phyloP scores from a whole-genome alignment of 2,113 vertebrate genomes.

The Empidonax alnorum region DNA sequence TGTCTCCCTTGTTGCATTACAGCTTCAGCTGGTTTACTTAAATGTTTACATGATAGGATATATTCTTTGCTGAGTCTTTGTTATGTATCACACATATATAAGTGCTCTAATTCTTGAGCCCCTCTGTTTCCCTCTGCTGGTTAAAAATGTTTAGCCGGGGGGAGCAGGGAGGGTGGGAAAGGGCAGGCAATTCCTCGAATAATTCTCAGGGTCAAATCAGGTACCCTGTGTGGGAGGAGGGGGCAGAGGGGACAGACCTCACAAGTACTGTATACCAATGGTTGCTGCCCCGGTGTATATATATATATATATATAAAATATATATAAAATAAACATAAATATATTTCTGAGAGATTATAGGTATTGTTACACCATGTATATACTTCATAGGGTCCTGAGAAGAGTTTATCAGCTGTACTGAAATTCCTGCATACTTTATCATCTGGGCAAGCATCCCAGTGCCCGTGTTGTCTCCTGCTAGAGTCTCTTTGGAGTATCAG shows the following conservation, averaged over 20 bases:
- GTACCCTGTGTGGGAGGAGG: background rate
- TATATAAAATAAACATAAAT: too few species aligned
- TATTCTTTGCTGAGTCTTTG: background rate
- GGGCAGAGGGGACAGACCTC: background rate
- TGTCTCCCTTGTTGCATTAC: background rate
- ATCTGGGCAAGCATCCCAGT: slow-evolving; percentile 44
- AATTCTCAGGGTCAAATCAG: background rate
- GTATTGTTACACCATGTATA: background rate
- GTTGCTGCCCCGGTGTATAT: background rate
- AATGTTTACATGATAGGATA: background rate
- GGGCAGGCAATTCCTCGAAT: background rate
- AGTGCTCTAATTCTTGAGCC: background rate
- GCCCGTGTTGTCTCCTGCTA: background rate
- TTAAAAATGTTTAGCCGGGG: background rate
- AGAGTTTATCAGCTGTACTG: slow-evolving; percentile 22
- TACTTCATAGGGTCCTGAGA: background rate
- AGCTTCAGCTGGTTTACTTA: background rate
- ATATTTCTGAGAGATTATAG: background rate
- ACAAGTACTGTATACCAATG: background rate
- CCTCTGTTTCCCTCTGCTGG: slow-evolving; percentile 21
- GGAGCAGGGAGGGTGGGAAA: background rate
- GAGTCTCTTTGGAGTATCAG: slow-evolving; percentile 35
- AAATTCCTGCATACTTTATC: slow-evolving; percentile 36
- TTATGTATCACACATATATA: background rate
- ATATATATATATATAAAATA: too few species aligned